Base-by-base conservation (phyloP, 2,888 invertebrate species). In the Eupithecia subfuscata region DNA sequence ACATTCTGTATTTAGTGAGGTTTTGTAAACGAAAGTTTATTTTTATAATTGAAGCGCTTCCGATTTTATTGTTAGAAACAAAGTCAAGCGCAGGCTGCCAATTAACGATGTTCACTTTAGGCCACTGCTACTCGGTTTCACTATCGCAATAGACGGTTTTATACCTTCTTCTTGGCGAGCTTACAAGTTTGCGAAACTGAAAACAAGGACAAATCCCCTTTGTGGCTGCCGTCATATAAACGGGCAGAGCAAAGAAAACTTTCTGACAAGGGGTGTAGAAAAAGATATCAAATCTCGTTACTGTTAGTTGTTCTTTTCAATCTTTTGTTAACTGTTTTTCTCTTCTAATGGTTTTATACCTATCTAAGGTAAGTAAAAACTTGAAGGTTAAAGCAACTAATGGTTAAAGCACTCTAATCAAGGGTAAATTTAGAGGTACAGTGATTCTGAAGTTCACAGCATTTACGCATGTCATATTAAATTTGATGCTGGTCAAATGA, bases 151-250 rank as follows among this genome's bases (percentile, higher is more conserved):
- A 78, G 71, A 75, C 52, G 74, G 73, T 77, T 74, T 78, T 75
- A 70, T 76, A 67, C 12, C 67, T 65, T 71, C 68, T 64, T 71
- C 63, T 79, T 81, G 74, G 74, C 76, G 56, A 69, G 56, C 65
- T 78, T 64, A 78, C 76, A 81, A 82, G 81, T 80, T 56, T 71
- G 73, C 48, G 75, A 81, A 82, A 77, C 80, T 78, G 74, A 70
- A 75, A 73, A 77, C 76, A 78, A 80, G 75, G 80, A 79, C 77
- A 79, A 82, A 82, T 81, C 79, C 80, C 79, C 80, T 78, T 70
- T 76, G 80, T 73, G 76, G 76, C 52, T 43, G 70, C 69, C 72
- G 75, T 80, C 78, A 78, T 75, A 80, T 76, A 75, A 80, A 75
- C 75, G 78, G 69, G 69, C 72, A 76, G 69, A 68, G 71, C 72